Evolutionary conservation across 1,140 invertebrate genomes (phyloP), one percentile per base, ranked within the genome.

Genomic region (Sinonovacula constricta): DNA sequence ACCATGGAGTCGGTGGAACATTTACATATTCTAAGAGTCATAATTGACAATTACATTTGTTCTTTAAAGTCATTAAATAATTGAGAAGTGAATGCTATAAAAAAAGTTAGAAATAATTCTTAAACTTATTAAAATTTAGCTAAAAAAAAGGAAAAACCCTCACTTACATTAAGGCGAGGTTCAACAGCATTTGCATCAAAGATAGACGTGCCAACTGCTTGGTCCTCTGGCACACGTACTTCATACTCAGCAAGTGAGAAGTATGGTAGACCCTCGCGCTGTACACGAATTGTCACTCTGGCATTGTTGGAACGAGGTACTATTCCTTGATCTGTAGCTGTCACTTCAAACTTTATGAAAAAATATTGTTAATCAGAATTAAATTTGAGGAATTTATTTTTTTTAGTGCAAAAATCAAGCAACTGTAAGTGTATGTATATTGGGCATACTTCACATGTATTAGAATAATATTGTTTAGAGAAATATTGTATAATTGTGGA

Each of bases 241-340:
- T 51, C 45, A 57, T 80, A 82, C 49, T 83, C 80, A 26, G 18
- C 18, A 12, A 68, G 15, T 0, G 28, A 15, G 62, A 85, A 85
- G 76, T 22, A 79, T 28, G 81, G 81, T 12, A 54, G 30, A 30
- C 80, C 80, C 31, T 79, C 79, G 22, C 83, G 72, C 12, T 24
- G 15, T 5, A 87, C 79, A 34, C 74, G 84, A n/a, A 86, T 69
- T 14, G 30, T 72, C 1, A 84, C 83, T 7, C 30, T 14, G 28
- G 79, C 77, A 4, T 66, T 81, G 24, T 51, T 67, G 26, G 65
- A 71, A 65, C 74, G 26, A 24, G 72, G 59, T 18, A 83, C 78
- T 1, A 82, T 66, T 53, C 85, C 85, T 39, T 53, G 56, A 74
- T 86, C 85, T 26, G 53, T 60, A 15, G 81, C 85, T 57, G 39